These are phyloP conservation scores for Eupeodes corollae DNA, from an alignment of 1,140 invertebrate genomes.

Conservation along the genomic window DNA sequence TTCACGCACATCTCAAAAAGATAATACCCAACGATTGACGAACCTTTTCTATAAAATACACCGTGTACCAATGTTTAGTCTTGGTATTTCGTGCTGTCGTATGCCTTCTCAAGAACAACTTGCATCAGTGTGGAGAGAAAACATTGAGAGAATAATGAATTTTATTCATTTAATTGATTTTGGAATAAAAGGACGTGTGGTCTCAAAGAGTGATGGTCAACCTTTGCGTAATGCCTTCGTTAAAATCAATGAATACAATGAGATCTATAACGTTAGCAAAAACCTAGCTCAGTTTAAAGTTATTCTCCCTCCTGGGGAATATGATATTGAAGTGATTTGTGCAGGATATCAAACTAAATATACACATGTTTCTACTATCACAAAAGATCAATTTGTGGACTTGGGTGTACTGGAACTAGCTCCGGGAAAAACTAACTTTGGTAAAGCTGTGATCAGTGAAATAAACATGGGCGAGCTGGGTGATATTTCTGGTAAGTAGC, in stretches of 20 bases:
- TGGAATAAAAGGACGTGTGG: constrained; percentile 60
- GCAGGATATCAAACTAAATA: constrained; percentile 45
- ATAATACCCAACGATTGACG: constrained; percentile 36
- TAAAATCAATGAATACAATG: constrained; percentile 45
- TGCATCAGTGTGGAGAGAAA: constrained; percentile 61
- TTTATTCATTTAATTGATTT: constrained; percentile 46
- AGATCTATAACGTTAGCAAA: constrained; percentile 47
- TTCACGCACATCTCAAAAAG: constrained; percentile 16
- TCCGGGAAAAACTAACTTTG: constrained; percentile 13
- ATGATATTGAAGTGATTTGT: constrained; percentile 47
- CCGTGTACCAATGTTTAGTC: constrained; percentile 45
- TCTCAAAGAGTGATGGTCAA: constrained; percentile 45
- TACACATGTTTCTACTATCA: constrained; percentile 33
- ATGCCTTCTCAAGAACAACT: constrained; percentile 56
- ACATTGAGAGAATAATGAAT: constrained; percentile 56
- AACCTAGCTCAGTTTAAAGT: constrained; percentile 59
- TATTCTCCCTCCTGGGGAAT: constrained; percentile 51
- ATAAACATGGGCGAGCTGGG: constrained; percentile 6
- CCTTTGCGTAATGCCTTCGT: constrained; percentile 62
- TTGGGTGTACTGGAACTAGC: constrained; percentile 18
- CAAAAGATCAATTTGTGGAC: constrained; percentile 17
- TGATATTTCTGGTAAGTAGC: not conserved
- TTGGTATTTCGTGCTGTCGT: constrained; percentile 62
- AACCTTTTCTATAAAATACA: constrained; percentile 46
- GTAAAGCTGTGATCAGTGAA: constrained; percentile 22